phyloP scores from a whole-genome alignment of 2,797 vertebrate genomes.

The Babyrousa celebensis region DNA sequence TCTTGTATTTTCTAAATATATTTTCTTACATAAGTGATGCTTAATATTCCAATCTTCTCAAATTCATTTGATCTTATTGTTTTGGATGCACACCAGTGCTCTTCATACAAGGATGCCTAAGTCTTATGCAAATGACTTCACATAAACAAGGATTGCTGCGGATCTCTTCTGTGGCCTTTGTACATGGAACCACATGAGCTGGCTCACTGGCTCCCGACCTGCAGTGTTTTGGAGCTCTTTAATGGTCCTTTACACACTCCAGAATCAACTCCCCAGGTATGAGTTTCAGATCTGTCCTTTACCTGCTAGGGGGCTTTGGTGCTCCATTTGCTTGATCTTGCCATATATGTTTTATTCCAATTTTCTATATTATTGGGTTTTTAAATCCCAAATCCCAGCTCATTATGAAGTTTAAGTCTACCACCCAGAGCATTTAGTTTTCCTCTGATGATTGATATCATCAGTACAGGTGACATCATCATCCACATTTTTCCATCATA shows the following conservation, averaged over 20 bases:
- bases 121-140: not conserved
- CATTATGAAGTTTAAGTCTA: not conserved
- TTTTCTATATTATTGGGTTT: not conserved
- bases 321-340: not conserved
- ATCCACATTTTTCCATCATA: not conserved
- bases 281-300: not conserved
- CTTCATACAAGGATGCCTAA: not conserved
- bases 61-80: not conserved
- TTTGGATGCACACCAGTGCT: not conserved
- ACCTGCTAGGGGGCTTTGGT: accelerated
- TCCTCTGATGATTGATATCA: not conserved
- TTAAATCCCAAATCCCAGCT: not conserved
- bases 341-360: not conserved
- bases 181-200: accelerated
- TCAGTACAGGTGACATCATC: not conserved
- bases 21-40: not conserved
- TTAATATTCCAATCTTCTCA: not conserved
- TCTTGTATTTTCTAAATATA: not conserved
- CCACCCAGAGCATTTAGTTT: not conserved
- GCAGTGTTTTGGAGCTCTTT: not conserved
- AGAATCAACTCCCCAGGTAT: not conserved
- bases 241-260: too few relatives aligned
- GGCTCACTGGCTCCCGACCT: too few relatives aligned
- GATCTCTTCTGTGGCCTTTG: not conserved
- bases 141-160: accelerated